A percentile compares a stretch with the other conserved stretches of the same genome.
phyloP scores from a whole-genome alignment of 2,888 invertebrate genomes.

The Drosophila setosimentum region DNA sequence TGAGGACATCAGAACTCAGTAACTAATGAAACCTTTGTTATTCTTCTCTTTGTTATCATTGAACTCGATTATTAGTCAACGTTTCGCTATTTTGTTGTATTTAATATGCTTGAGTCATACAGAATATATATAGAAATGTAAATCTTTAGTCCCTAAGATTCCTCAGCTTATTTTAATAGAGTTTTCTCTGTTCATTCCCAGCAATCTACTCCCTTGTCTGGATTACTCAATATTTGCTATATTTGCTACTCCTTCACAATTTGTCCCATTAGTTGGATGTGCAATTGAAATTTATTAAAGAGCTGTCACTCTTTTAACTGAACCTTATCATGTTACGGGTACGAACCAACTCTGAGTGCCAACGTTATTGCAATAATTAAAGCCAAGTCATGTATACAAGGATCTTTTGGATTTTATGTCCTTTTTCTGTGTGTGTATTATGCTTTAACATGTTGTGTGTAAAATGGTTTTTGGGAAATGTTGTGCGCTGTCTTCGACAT shows the following conservation, averaged over 20 bases:
- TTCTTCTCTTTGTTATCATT: background rate
- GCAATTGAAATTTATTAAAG: constrained; percentile 46
- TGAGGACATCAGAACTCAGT: background rate
- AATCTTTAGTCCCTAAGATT: background rate
- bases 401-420: constrained; percentile 45
- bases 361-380: constrained; percentile 70
- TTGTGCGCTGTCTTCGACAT: constrained; percentile 61
- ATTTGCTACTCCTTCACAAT: constrained; percentile 3
- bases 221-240: background rate
- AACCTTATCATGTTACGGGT: constrained; percentile 45
- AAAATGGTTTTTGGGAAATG: constrained; percentile 71
- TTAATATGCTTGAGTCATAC: background rate
- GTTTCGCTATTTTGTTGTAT: background rate
- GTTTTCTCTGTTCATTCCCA: background rate
- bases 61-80: background rate
- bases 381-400: constrained; percentile 56
- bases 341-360: constrained; percentile 19
- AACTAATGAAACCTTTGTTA: background rate
- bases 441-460: constrained; percentile 7
- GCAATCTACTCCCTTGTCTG: background rate
- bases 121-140: background rate
- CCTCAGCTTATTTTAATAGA: background rate
- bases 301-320: constrained; percentile 14
- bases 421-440: constrained; percentile 2
- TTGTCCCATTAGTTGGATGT: constrained; percentile 50